Evolutionary conservation across 2,888 invertebrate species (phyloP).

Genomic region (Agrotis segetum): DNA sequence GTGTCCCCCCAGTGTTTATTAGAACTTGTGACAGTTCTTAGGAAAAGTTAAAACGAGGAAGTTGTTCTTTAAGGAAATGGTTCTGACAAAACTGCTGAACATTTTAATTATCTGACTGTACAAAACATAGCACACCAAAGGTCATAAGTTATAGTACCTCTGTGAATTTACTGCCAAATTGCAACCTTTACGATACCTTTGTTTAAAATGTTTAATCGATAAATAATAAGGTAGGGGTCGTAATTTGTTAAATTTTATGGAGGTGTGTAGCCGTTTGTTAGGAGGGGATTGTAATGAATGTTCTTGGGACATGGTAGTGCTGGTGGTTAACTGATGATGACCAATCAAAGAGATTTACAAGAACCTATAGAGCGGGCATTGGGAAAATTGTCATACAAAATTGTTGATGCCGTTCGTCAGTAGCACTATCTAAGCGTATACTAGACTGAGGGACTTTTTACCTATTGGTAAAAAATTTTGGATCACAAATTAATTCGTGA

Average conservation of each 20-base stretch:
- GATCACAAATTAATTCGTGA: too few species aligned
- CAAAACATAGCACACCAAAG: conserved; percentile 4
- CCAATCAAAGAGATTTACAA: too few species aligned
- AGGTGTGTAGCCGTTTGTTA: conserved; percentile 13
- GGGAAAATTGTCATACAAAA: too few species aligned
- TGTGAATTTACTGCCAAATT: conserved; percentile 48
- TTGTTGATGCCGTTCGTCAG: too few species aligned
- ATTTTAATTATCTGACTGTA: conserved; percentile 7
- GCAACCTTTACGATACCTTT: conserved; percentile 44
- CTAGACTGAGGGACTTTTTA: too few species aligned
- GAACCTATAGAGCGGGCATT: too few species aligned
- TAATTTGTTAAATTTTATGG: conserved; percentile 35
- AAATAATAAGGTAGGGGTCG: conserved; percentile 35
- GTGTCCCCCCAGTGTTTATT: too few species aligned
- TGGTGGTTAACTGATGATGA: too few species aligned
- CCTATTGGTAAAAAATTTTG: too few species aligned
- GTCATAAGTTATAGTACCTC: conserved; percentile 34
- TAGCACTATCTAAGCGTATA: too few species aligned
- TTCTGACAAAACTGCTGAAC: conserved; percentile 2
- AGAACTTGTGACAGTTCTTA: too few species aligned
- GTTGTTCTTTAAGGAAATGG: not conserved
- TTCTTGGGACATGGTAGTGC: conserved; percentile 21
- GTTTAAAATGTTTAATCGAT: conserved; percentile 54
- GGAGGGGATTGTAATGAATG: conserved; percentile 12
- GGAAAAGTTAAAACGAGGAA: too few species aligned